Conservation (phyloP, 2,797 vertebrate species). For the Dendrocincla tyrannina region DNA sequence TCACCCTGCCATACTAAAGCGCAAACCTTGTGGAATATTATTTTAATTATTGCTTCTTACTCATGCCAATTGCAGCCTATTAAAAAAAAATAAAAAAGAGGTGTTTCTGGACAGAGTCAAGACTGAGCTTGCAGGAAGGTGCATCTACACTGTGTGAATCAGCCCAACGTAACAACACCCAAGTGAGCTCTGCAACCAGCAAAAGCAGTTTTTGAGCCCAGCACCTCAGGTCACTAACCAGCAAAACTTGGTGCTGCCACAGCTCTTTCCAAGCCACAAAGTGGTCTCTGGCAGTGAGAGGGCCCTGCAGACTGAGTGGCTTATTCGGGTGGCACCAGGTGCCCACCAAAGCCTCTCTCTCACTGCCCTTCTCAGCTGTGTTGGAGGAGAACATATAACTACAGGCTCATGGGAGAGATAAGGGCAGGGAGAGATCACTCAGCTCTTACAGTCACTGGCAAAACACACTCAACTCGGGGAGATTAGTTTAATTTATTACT, state of each 20-base stretch:
- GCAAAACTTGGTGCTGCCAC: not conserved
- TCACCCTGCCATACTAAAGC: not conserved
- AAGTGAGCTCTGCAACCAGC: not conserved
- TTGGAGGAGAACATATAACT: not conserved
- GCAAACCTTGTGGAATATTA: not conserved
- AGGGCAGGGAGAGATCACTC: not conserved
- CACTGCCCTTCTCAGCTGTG: not conserved
- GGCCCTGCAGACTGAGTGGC: not conserved
- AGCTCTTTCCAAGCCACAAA: not conserved
- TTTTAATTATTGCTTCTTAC: conserved; percentile 40
- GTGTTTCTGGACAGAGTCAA: not conserved
- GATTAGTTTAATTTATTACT: not conserved
- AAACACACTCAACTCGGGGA: not conserved
- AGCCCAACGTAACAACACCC: not conserved
- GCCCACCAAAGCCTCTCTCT: not conserved
- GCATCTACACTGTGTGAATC: not conserved
- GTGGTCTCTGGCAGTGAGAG: not conserved
- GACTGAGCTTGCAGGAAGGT: not conserved
- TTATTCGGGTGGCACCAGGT: not conserved
- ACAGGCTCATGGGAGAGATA: not conserved
- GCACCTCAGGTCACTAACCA: not conserved
- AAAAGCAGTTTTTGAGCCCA: conserved; percentile 7
- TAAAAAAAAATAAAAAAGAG: not conserved
- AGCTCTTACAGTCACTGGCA: not conserved
- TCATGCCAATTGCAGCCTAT: not conserved